Evolutionary conservation across 1,140 invertebrate genomes (phyloP).

Genomic region (Lepeophtheirus salmonis): DNA sequence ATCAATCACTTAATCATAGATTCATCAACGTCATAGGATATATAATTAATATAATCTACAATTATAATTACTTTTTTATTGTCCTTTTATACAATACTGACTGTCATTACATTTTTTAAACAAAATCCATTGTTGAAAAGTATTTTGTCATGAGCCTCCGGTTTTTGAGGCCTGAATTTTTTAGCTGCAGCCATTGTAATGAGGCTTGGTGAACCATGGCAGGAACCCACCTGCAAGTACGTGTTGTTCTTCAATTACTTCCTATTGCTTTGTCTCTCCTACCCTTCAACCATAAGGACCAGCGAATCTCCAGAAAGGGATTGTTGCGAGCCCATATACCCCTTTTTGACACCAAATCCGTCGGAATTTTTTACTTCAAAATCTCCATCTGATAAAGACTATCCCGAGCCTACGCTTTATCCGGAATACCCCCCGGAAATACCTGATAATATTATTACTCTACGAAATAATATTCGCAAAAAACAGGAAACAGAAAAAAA

Average conservation of each 20-base stretch:
- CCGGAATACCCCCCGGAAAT: not conserved
- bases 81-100: no score
- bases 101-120: no score
- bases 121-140: not conserved
- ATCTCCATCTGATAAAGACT: not conserved
- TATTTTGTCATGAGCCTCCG: not conserved
- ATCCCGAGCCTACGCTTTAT: not conserved
- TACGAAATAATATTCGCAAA: not conserved
- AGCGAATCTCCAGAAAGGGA: constrained; percentile 17
- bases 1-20: not conserved
- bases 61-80: not conserved
- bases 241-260: no score
- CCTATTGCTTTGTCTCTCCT: not conserved
- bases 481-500: not conserved
- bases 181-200: not conserved
- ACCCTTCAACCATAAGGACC: not conserved
- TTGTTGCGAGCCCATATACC: constrained; percentile 14
- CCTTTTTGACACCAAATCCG: not conserved
- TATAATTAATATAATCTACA: not conserved
- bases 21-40: not conserved
- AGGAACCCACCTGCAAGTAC: not conserved
- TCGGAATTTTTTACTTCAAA: not conserved
- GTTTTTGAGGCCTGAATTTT: not conserved
- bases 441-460: not conserved
- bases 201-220: not conserved